Base-by-base conservation (phyloP, 2,888 invertebrate species). In the Chelonus formosanus region DNA sequence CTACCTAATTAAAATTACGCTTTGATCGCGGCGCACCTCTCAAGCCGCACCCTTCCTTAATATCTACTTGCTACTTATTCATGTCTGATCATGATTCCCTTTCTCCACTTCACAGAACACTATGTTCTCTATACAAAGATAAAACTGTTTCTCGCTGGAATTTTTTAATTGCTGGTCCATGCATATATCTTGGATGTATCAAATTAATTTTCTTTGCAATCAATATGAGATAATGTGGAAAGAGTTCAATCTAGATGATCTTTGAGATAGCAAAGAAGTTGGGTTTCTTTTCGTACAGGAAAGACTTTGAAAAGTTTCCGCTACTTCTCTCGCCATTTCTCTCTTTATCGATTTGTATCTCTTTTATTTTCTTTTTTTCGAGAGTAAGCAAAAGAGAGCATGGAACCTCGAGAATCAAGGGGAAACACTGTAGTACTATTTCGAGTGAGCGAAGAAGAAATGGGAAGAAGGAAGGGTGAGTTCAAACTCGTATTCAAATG, bases 1-100 rank as follows among this genome's bases (percentile, higher is more conserved):
- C 83, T 80, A 79, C 75, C 82, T 83, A 83, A 83, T 84, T 83
- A 83, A 83, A 84, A 82, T 82, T 80, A 81, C 76, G 79, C 83
- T 83, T 82, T 82, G 82, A 83, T 84, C 83, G 78, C 77, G 76
- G 74, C 74, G 73, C 72, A 72, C 73, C 75, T 43, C 62, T 76
- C 68, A 71, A 71, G 67, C 74, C 73, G 67, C 74, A 73, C 73
- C 72, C 74, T 40, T 62, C 61, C 74, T 71, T 68, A 63, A 35
- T 69, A 59, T 50, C 35, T 55, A 43, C n/a, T n/a, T n/a, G 47
- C 31, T 4, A 52, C 47, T 47, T 36, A 58, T 48, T 47, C 5
- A 43, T 48, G 36, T 65, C 36, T 53, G 52, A 32, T 54, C 58
- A 50, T 43, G 3, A n/a, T 10, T 60, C 5, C 10, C 31, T 0